phyloP scores from a whole-genome alignment of 2,113 vertebrate genomes.

The Recurvirostra avosetta region DNA sequence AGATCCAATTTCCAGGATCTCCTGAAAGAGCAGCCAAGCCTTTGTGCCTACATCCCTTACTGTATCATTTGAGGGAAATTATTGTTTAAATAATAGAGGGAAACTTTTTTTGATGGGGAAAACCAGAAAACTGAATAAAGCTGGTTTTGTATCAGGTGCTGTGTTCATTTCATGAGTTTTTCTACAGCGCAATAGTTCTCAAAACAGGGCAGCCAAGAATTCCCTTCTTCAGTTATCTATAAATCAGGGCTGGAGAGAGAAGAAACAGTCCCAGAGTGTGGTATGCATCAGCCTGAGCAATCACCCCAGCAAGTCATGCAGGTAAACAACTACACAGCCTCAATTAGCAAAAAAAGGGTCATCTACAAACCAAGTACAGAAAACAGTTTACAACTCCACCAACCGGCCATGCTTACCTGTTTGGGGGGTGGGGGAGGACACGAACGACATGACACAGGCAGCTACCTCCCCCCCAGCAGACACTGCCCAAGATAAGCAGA shows the following conservation, averaged over 20 bases:
- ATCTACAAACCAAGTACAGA: neutral
- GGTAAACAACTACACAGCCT: neutral
- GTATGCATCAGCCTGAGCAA: neutral
- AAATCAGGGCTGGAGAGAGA: constrained; percentile 24
- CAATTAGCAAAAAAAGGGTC: neutral
- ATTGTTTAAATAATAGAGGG: neutral
- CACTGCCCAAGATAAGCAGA: neutral
- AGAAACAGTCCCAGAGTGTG: neutral
- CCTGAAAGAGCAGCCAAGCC: neutral
- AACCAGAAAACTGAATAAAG: neutral
- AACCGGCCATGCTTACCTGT: neutral
- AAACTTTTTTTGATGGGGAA: neutral
- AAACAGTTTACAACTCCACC: neutral
- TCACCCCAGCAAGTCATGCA: neutral
- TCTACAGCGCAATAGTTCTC: neutral
- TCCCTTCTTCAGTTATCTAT: constrained; percentile 16
- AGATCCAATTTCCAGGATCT: neutral
- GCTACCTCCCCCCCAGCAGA: neutral
- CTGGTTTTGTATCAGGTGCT: neutral
- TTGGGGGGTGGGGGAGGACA: neutral
- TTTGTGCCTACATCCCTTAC: neutral
- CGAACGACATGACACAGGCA: neutral
- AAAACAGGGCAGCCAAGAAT: constrained; percentile 34
- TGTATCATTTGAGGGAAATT: neutral
- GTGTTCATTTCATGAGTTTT: neutral